Evolutionary conservation across 2,888 invertebrate species (phyloP), one percentile per base, ranked within the genome.

Genomic region (Tuberolachnus salignus): DNA sequence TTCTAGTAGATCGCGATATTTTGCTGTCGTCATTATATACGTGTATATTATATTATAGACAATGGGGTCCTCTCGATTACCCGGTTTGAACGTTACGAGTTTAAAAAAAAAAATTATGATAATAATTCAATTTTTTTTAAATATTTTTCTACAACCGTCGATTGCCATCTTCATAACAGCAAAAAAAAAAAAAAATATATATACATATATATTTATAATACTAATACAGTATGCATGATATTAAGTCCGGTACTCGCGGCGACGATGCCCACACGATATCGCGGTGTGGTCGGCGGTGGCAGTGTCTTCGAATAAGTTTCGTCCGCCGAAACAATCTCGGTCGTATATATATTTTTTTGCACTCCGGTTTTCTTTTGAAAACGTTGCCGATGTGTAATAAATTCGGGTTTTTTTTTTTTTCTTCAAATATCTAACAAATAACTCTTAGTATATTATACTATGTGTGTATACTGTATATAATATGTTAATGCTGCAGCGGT

Each of bases 1-100:
- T 51, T 26, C 49, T 72, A 72, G 59, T 61, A 72, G 59, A 72
- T 73, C 51, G 51, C 63, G 63, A 51, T 73, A 51, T 63, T 19
- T 42, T 63, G 19, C 42, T n/a, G 34, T 51, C 63, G 73, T 73
- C 72, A 63, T 53, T 73, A 34, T 34, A 34, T 34, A 4, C 34
- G n/a, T n/a, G n/a, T n/a, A n/a, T n/a, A n/a, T n/a, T n/a, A n/a
- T n/a, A n/a, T n/a, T 34, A 34, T 34, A 63, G 73, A 73, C 63
- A 61, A 72, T 61, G 72, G 57, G 10, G 34, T 51, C 46, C 63
- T 19, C 51, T 51, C 26, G 57, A 34, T 34, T 34, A 3, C 34
- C 34, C 34, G 34, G 34, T 34, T 73, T 49, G 23, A 34, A 46
- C 72, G 14, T 71, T 3, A 34, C 34, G 34, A 3, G 34, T 46